Conservation (phyloP, 2,888 invertebrate genomes). For the Archips crataeganus region DNA sequence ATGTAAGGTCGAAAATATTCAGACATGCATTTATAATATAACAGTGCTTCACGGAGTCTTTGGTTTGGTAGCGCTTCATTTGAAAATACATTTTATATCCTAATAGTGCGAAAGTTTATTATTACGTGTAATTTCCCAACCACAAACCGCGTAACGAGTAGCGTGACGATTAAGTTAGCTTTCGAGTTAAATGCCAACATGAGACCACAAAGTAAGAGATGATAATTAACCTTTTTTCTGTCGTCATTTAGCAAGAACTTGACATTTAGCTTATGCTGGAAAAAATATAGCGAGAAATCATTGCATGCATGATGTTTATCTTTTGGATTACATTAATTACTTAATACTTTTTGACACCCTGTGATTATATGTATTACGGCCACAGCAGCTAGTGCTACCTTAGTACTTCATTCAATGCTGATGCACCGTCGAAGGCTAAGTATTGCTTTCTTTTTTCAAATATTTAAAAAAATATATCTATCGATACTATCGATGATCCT, state of each 20-base stretch:
- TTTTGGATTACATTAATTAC: no score
- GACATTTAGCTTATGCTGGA: no score
- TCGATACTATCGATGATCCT: no score
- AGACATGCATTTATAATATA: no score
- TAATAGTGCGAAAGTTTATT: conserved; percentile 27
- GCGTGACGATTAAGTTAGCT: conserved; percentile 25
- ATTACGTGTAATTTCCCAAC: conserved; percentile 13
- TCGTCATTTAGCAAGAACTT: conserved; percentile 10
- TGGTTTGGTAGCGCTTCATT: background rate
- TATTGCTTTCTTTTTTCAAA: no score
- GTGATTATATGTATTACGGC: no score
- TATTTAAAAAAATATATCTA: no score
- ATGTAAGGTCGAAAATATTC: no score
- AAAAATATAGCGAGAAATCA: background rate
- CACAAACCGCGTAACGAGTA: conserved; percentile 29
- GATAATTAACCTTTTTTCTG: conserved; percentile 49
- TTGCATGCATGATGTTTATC: background rate
- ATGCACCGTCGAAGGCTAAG: no score
- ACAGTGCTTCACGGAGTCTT: background rate
- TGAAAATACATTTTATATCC: conserved; percentile 9
- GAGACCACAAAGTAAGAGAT: conserved; percentile 45
- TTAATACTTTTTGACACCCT: no score
- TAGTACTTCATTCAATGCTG: no score
- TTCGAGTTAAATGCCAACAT: conserved; percentile 22
- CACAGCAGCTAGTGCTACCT: no score